Base-by-base conservation (phyloP, 2,113 vertebrate species). In the Oxygymnocypris stewartii region DNA sequence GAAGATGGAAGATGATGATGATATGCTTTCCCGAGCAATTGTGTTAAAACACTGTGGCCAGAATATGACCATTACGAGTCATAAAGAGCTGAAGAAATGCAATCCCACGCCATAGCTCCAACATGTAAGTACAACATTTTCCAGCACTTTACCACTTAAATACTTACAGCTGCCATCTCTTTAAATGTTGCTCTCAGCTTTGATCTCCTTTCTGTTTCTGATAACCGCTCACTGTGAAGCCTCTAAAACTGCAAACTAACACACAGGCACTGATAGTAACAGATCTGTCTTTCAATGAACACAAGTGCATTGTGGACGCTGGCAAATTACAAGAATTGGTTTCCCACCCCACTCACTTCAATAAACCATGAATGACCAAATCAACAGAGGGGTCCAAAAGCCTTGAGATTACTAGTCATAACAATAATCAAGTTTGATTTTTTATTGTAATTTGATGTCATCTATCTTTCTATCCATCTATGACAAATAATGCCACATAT, bases 121-220 rank as follows among this genome's bases (percentile, higher is more conserved):
- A 93, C 89, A 90, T 91, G 87, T 89, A 92, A 92, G 91, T 90
- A 92, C 89, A 90, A 91, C 90, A 90, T 85, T 92, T 92, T 89
- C 49, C 23, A 89, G 89, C 88, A 87, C 90, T 93, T 90, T 90
- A 82, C 59, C 80, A 87, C 84, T 87, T 87, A 86, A 76, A 92
- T 88, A 82, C 90, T 91, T 91, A 88, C 86, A 79, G 89, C 88
- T 84, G 87, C 84, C 89, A 89, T 92, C 87, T 88, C 88, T 88
- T 89, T 88, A 88, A 92, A 89, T 51, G 47, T 77, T 85, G 85
- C 88, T 71, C 85, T 89, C 84, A 88, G 88, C 90, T 90, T 85
- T 81, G 80, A 89, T 86, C 89, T 47, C 59, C 84, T 85, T 78
- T 84, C 51, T 63, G 77, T 81, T 80, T 87, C 67, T 76, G 67